Evolutionary conservation across 53 echinoderm and acorn worm species (phyloP), one percentile per base, ranked within the genome.

Genomic region (Luidia sarsii): DNA sequence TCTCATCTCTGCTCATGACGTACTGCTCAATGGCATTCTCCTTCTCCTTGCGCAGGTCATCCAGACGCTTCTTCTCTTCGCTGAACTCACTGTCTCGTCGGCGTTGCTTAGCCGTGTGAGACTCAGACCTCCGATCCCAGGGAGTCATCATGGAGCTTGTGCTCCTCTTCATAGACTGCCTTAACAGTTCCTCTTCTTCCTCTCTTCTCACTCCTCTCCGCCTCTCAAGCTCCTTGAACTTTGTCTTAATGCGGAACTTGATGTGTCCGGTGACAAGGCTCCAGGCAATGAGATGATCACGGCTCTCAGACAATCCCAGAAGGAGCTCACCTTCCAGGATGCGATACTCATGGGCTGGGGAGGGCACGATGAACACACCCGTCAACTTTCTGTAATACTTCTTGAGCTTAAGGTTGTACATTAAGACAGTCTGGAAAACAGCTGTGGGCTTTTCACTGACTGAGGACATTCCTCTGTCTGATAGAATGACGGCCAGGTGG

Each of bases 1-100:
- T 79, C 51, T 95, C 96, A 30, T 93, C 96, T 32, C 53, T 16
- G 64, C 92, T 95, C 83, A 95, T 72, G 24, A 90, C 15, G 50
- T 83, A 95, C 64, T 95, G 92, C 67, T 90, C 93, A 33, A 95
- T 95, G 13, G 96, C 88, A 25, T 95, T 95, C 60, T 95, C 96
- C 51, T 95, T 95, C 83, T 95, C 96, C 63, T 86, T 85, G 19
- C 88, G 67, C 43, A 90, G 50, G 19, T 93, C 90, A 3, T 95
- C 96, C 39, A 95, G 57, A 45, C 90, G 63, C 56, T 90, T 92
- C 81, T 88, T 93, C 60, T 95, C 96, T 36, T 80, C 92, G 49
- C 70, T 86, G 13, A 87, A 63, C 65, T 95, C 96, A 50, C 61
- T 67, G 8, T 93, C 92, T 61, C 84, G 88, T 50, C 96, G 65